phyloP scores from a whole-genome alignment of 1,140 invertebrate species.

The Drosophila nannoptera region DNA sequence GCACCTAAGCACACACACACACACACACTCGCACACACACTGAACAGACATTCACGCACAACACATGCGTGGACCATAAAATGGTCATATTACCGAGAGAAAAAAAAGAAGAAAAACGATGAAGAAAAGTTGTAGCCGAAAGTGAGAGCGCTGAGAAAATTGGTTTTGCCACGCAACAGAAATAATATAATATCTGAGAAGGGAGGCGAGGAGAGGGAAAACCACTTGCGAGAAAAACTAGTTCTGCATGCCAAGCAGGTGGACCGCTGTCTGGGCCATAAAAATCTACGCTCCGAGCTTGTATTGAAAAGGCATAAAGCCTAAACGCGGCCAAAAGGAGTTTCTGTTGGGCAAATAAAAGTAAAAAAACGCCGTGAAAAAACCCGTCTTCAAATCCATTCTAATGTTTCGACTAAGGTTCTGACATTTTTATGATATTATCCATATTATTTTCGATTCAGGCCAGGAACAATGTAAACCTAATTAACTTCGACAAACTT shows the following conservation, averaged over 20 bases:
- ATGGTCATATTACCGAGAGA: constrained; percentile 71
- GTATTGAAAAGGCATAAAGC: constrained; percentile 67
- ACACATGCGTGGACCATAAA: constrained; percentile 72
- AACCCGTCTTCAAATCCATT: background rate
- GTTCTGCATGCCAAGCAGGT: constrained; percentile 72
- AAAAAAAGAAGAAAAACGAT: background rate
- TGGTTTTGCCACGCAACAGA: constrained; percentile 67
- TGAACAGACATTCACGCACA: constrained; percentile 3
- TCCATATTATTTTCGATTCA: too few relatives aligned
- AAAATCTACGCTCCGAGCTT: constrained; percentile 56
- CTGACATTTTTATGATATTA: too few relatives aligned
- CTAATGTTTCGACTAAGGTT: background rate
- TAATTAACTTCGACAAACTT: background rate
- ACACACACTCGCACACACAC: constrained; percentile 7
- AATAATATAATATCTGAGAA: constrained; percentile 50
- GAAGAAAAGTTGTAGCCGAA: constrained; percentile 33
- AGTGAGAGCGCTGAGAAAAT: constrained; percentile 66
- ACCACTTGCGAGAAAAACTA: constrained; percentile 31
- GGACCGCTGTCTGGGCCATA: constrained; percentile 57
- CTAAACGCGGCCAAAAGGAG: constrained; percentile 40
- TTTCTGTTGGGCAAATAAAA: constrained; percentile 29
- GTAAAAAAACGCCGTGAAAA: constrained; percentile 10
- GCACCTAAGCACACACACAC: constrained; percentile 49
- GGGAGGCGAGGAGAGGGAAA: background rate
- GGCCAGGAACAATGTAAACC: background rate